These are phyloP conservation scores for Aelia acuminata DNA, from an alignment of 2,888 invertebrate species.

Conservation along the genomic window DNA sequence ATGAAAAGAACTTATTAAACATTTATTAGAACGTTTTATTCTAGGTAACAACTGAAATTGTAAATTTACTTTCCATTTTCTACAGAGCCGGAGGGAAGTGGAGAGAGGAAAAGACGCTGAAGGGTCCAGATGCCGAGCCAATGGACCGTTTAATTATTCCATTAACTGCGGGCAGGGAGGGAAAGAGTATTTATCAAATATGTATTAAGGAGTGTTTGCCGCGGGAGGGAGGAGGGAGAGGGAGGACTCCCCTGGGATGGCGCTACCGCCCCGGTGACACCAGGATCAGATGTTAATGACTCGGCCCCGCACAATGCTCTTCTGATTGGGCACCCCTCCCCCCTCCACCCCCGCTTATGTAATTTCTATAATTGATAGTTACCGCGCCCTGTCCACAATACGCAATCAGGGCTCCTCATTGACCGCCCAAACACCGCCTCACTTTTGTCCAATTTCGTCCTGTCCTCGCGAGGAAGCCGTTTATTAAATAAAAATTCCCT, in stretches of 20 bases:
- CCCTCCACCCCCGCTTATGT: slow-evolving; percentile 61
- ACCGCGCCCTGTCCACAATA: slow-evolving; percentile 56
- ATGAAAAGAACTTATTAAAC: not conserved
- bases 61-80: not conserved
- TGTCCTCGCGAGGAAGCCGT: not conserved
- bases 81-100: not conserved
- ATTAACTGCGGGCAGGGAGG: slow-evolving; percentile 48
- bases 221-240: not conserved
- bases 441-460: slow-evolving; percentile 29
- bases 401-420: slow-evolving; percentile 56
- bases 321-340: slow-evolving; percentile 55
- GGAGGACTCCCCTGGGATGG: not conserved
- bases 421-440: slow-evolving; percentile 45
- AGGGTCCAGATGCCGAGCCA: slow-evolving; percentile 49
- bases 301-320: slow-evolving; percentile 49
- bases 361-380: slow-evolving; percentile 65
- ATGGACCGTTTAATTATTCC: slow-evolving; percentile 59
- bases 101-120: not conserved
- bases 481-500: slow-evolving; percentile 27
- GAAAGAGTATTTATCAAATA: slow-evolving; percentile 60
- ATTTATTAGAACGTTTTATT: not conserved
- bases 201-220: slow-evolving; percentile 59
- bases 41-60: not conserved
- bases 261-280: slow-evolving; percentile 56
- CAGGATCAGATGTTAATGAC: slow-evolving; percentile 63